Conservation (phyloP, 2,888 invertebrate species). For the Atethmia centrago region DNA sequence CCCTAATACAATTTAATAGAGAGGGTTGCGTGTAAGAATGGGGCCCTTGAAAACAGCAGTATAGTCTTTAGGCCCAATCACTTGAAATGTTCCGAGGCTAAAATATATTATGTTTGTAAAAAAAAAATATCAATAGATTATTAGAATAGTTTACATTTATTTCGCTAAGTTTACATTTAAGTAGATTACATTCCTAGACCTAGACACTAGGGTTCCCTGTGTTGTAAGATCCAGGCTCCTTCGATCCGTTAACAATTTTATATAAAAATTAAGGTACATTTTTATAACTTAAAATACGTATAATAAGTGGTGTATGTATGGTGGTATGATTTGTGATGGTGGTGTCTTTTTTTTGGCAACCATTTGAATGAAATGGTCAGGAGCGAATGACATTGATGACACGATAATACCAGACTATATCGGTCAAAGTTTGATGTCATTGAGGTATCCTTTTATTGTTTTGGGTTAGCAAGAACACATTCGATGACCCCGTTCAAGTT, state of each 20-base stretch:
- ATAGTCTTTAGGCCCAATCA: constrained; percentile 12
- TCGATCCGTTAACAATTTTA: too few relatives aligned
- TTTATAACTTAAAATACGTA: too few relatives aligned
- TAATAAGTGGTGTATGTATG: too few relatives aligned
- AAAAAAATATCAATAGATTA: neutral
- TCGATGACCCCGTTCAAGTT: constrained; percentile 50
- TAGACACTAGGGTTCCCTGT: too few relatives aligned
- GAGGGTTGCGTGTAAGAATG: constrained; percentile 39
- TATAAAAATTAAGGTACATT: too few relatives aligned
- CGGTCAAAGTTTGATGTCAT: constrained; percentile 38
- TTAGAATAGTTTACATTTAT: too few relatives aligned
- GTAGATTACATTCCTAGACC: too few relatives aligned
- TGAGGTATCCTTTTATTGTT: constrained; percentile 48
- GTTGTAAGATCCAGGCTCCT: too few relatives aligned
- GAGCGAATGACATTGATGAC: constrained; percentile 5
- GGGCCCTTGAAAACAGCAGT: constrained; percentile 13
- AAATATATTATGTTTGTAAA: constrained; percentile 10
- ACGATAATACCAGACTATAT: constrained; percentile 15
- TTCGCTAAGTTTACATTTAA: too few relatives aligned
- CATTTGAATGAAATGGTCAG: neutral
- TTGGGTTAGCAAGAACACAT: constrained; percentile 52
- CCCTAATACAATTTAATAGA: constrained; percentile 37
- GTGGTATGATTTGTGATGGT: too few relatives aligned
- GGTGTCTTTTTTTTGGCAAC: neutral
- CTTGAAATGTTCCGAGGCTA: constrained; percentile 27